Conservation (phyloP, 92 coral and sea anemone species). For the Zoanthus solanderi region DNA sequence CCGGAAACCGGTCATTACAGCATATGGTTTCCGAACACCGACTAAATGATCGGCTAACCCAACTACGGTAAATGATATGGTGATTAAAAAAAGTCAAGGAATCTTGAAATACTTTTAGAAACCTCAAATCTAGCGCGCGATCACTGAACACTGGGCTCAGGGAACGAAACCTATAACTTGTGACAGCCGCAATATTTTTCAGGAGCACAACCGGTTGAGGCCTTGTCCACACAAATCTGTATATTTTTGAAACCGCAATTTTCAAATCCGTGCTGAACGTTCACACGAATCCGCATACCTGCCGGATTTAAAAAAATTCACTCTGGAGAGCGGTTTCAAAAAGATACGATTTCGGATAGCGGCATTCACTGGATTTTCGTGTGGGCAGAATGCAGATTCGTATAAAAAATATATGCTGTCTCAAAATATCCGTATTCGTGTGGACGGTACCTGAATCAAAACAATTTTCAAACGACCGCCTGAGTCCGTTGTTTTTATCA, state of each 20-base stretch:
- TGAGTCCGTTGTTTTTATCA: too few relatives aligned
- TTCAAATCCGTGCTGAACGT: background rate
- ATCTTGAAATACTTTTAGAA: background rate
- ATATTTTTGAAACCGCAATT: background rate
- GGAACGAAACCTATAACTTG: slow-evolving; percentile 30
- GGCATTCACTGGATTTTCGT: too few relatives aligned
- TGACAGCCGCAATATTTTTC: slow-evolving; percentile 36
- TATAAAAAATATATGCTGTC: too few relatives aligned
- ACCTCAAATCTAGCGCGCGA: background rate
- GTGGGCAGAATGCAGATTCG: too few relatives aligned
- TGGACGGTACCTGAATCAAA: too few relatives aligned
- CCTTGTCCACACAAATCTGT: too few relatives aligned
- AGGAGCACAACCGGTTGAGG: slow-evolving; percentile 34
- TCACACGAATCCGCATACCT: too few relatives aligned
- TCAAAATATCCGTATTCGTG: too few relatives aligned
- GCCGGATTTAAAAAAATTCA: too few relatives aligned
- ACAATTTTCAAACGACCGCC: too few relatives aligned
- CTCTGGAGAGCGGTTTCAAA: too few relatives aligned
- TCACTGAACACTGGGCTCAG: slow-evolving; percentile 22
- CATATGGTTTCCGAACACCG: slow-evolving; percentile 25
- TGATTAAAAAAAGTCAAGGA: slow-evolving; percentile 23
- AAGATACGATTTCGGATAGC: too few relatives aligned
- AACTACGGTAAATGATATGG: slow-evolving; percentile 17
- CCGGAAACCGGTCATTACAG: slow-evolving; percentile 44
- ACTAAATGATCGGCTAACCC: slow-evolving; percentile 7